phyloP scores from a whole-genome alignment of 2,888 invertebrate species.

The Dexiosoma caninum region DNA sequence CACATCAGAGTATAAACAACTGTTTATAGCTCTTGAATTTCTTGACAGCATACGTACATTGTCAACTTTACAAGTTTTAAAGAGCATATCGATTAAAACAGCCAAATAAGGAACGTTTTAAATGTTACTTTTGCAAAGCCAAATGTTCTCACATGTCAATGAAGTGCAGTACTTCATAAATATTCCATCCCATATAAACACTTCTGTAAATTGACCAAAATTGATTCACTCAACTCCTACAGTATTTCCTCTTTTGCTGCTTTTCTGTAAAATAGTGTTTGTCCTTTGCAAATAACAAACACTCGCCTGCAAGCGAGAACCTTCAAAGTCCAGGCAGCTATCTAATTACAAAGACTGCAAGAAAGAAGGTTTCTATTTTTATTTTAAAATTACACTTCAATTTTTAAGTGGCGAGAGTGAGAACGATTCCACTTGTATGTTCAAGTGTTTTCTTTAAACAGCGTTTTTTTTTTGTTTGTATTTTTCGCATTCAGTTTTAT shows the following conservation, averaged over 20 bases:
- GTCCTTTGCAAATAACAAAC: neutral
- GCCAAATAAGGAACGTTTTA: too few relatives aligned
- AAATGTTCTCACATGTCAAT: neutral
- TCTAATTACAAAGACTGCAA: conserved; percentile 15
- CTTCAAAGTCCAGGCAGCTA: conserved; percentile 5
- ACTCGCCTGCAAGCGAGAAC: neutral
- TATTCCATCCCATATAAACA: neutral
- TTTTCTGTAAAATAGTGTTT: conserved; percentile 1
- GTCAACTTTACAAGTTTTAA: too few relatives aligned
- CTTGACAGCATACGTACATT: too few relatives aligned
- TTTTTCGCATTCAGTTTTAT: conserved; percentile 15
- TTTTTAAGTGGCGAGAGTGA: neutral
- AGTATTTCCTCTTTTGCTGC: neutral
- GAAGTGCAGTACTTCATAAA: neutral
- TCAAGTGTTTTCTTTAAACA: conserved; percentile 53
- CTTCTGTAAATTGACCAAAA: neutral
- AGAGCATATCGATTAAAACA: too few relatives aligned
- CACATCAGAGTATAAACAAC: too few relatives aligned
- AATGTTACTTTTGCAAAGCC: too few relatives aligned
- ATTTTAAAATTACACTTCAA: conserved; percentile 39
- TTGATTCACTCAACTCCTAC: neutral
- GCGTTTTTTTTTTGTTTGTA: neutral
- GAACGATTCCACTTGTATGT: conserved; percentile 34
- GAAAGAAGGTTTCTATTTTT: conserved; percentile 15
- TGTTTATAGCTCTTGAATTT: too few relatives aligned